These are phyloP conservation scores for Phrynocephalus versicolor DNA, from an alignment of 2,113 vertebrate species.

Conservation along the genomic window DNA sequence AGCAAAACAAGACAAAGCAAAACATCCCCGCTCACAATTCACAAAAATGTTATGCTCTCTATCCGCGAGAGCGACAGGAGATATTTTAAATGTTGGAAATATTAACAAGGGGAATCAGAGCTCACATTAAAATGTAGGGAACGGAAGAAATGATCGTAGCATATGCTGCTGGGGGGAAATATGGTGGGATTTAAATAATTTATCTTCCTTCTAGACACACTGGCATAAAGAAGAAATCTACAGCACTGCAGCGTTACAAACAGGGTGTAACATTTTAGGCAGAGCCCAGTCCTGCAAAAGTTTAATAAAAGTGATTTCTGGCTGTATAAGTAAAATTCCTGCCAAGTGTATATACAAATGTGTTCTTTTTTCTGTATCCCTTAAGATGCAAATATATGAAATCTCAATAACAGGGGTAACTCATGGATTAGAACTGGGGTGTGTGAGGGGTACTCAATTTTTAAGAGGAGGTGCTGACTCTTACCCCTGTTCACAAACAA, in stretches of 20 bases:
- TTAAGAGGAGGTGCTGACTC: too few species aligned
- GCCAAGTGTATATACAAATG: too few species aligned
- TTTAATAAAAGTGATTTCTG: background rate
- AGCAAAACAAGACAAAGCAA: too few species aligned
- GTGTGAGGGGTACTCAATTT: too few species aligned
- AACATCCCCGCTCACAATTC: conserved; percentile 4
- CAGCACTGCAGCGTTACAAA: conserved; percentile 38
- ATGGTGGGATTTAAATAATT: conserved; percentile 39
- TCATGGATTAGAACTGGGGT: too few species aligned
- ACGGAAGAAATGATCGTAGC: conserved; percentile 33
- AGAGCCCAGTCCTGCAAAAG: background rate
- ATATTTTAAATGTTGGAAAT: conserved; percentile 48
- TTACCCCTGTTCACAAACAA: too few species aligned
- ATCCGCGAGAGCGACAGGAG: conserved; percentile 48
- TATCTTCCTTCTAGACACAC: background rate
- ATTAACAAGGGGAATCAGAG: conserved; percentile 52
- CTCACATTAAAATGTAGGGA: conserved; percentile 41
- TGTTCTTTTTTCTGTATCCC: too few species aligned
- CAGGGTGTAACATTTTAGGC: conserved; percentile 13
- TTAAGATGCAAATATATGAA: too few species aligned
- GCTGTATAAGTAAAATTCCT: background rate
- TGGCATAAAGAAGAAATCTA: conserved; percentile 19
- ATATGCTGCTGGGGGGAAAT: conserved; percentile 35
- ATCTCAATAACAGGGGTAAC: too few species aligned
- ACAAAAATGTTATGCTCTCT: conserved; percentile 46